Evolutionary conservation across 2,888 invertebrate species (phyloP).

Genomic region (Oxytorus armatus): DNA sequence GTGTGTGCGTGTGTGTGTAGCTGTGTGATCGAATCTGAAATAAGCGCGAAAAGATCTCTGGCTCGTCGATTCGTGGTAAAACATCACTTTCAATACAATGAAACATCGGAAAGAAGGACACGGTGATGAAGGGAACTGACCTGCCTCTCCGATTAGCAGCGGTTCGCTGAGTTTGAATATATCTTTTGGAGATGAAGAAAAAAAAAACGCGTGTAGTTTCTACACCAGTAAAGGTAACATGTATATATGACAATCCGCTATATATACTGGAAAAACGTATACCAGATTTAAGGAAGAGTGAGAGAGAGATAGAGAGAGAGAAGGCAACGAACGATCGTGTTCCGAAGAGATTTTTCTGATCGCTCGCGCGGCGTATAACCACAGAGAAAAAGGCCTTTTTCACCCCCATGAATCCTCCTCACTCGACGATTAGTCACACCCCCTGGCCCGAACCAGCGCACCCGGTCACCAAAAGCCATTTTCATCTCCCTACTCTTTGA

Average conservation of each 20-base stretch:
- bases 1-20: background rate
- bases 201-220: constrained; percentile 70
- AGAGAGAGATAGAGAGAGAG: constrained; percentile 29
- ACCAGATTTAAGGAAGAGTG: background rate
- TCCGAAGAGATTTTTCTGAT: constrained; percentile 46
- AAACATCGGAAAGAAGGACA: constrained; percentile 61
- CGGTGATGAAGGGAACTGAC: constrained; percentile 69
- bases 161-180: constrained; percentile 78
- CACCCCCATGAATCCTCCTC: constrained; percentile 64
- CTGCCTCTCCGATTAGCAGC: constrained; percentile 78
- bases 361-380: background rate
- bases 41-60: constrained; percentile 59
- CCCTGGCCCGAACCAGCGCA: constrained; percentile 51
- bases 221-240: constrained; percentile 19
- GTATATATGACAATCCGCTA: background rate
- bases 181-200: constrained; percentile 56
- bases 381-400: constrained; percentile 56
- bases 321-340: constrained; percentile 22
- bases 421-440: constrained; percentile 75
- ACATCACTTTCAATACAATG: constrained; percentile 59
- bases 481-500: constrained; percentile 36
- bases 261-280: constrained; percentile 9
- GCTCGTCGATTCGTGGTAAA: constrained; percentile 63
- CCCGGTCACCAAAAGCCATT: constrained; percentile 67
- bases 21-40: constrained; percentile 11